phyloP scores from a whole-genome alignment of 1,140 invertebrate species.

The Leptinotarsa texana region DNA sequence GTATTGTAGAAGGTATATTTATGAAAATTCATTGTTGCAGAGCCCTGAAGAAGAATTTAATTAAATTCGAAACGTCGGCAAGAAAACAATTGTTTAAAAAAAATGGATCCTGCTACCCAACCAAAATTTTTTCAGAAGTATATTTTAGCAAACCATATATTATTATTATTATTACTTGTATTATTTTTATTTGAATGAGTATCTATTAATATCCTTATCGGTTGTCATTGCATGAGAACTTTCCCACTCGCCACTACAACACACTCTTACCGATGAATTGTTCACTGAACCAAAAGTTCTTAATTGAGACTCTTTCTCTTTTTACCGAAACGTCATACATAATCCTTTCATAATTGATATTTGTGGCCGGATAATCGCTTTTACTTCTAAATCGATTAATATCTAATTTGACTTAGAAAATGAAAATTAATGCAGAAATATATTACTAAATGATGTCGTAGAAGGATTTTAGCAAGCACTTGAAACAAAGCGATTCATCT shows the following conservation, averaged over 20 bases:
- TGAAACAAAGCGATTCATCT: too few relatives aligned
- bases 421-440: background rate
- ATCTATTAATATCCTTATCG: background rate
- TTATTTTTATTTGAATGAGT: background rate
- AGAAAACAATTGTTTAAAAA: too few relatives aligned
- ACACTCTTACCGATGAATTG: background rate
- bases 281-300: slow-evolving; percentile 3
- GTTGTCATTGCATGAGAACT: background rate
- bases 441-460: background rate
- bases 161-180: background rate
- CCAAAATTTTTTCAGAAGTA: too few relatives aligned
- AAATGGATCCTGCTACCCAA: too few relatives aligned
- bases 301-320: background rate
- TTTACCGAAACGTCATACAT: background rate
- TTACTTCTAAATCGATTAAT: background rate
- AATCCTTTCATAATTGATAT: slow-evolving; percentile 7
- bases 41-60: too few relatives aligned
- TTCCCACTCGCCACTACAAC: background rate
- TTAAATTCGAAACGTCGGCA: too few relatives aligned
- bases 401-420: background rate
- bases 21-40: too few relatives aligned
- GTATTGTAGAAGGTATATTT: too few relatives aligned
- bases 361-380: background rate
- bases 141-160: background rate
- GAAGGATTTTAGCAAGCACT: too few relatives aligned